Conservation (phyloP, 2,113 vertebrate genomes). For the Kryptolebias marmoratus region DNA sequence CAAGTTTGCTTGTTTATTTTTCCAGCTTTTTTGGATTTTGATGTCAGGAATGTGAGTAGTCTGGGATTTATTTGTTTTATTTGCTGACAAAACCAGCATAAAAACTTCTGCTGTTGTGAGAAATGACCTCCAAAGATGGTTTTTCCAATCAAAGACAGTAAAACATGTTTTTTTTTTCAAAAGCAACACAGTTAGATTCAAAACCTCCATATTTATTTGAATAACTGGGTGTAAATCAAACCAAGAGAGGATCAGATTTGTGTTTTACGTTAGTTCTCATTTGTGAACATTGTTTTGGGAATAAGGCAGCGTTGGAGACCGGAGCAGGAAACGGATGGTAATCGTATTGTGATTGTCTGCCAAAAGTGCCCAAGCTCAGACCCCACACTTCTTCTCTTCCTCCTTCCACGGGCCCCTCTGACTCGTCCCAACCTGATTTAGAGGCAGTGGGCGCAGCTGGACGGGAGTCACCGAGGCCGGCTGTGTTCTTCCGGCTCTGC, state of each 20-base stretch:
- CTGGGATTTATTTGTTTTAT: background rate
- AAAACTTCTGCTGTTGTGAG: no score
- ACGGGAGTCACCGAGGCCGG: slow-evolving; percentile 55
- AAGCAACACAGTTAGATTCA: no score
- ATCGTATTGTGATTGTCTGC: slow-evolving; percentile 39
- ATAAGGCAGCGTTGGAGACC: slow-evolving; percentile 48
- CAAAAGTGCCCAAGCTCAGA: slow-evolving; percentile 34
- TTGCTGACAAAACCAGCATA: no score
- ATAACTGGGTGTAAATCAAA: slow-evolving; percentile 35
- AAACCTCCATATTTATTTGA: background rate
- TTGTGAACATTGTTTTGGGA: slow-evolving; percentile 62
- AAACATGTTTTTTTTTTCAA: no score
- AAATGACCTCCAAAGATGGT: no score
- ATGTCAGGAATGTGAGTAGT: background rate
- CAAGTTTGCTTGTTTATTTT: background rate
- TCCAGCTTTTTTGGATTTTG: background rate
- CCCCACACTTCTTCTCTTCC: slow-evolving; percentile 42
- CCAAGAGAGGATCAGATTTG: slow-evolving; percentile 40
- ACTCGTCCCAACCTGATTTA: slow-evolving; percentile 63
- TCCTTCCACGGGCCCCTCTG: slow-evolving; percentile 50
- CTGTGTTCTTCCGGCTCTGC: slow-evolving; percentile 45
- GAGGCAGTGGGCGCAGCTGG: slow-evolving; percentile 71
- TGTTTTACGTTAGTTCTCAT: slow-evolving; percentile 30
- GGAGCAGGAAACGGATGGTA: slow-evolving; percentile 71
- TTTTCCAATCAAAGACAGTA: no score